Conservation (phyloP, 2,888 invertebrate genomes). For the Subacronicta megacephala region DNA sequence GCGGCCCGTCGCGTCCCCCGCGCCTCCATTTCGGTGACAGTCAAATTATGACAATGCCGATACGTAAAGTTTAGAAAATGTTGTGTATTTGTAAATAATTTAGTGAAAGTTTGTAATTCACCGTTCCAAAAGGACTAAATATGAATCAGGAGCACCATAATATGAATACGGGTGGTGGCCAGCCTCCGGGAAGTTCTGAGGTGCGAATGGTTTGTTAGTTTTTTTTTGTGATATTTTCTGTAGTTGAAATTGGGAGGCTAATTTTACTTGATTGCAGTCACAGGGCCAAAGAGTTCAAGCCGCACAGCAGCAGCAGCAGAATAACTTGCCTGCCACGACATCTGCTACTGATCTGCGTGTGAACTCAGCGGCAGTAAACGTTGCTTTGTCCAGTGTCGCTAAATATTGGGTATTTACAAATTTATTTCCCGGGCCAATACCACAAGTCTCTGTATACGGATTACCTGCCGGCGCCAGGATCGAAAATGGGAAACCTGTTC, state of each 20-base stretch:
- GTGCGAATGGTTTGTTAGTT: conserved; percentile 74
- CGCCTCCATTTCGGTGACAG: conserved; percentile 91
- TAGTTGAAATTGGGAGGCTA: conserved; percentile 58
- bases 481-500: conserved; percentile 90
- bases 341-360: conserved; percentile 91
- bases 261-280: conserved; percentile 74
- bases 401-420: conserved; percentile 96
- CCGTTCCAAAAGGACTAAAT: conserved; percentile 70
- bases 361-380: conserved; percentile 91
- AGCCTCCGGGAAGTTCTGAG: conserved; percentile 88
- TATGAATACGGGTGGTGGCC: conserved; percentile 90
- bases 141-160: conserved; percentile 88
- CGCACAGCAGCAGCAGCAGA: conserved; percentile 80
- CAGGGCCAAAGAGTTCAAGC: conserved; percentile 81
- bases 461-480: conserved; percentile 90
- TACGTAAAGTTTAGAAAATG: conserved; percentile 83
- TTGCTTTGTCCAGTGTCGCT: conserved; percentile 93
- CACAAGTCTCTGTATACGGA: conserved; percentile 93
- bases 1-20: conserved; percentile 92
- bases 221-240: conserved; percentile 62
- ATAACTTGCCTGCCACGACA: conserved; percentile 85
- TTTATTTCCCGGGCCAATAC: conserved; percentile 93
- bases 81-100: conserved; percentile 80
- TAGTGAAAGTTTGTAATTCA: conserved; percentile 65
- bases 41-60: conserved; percentile 89